Conservation (phyloP, 2,888 invertebrate species). For the Drosophila merina region DNA sequence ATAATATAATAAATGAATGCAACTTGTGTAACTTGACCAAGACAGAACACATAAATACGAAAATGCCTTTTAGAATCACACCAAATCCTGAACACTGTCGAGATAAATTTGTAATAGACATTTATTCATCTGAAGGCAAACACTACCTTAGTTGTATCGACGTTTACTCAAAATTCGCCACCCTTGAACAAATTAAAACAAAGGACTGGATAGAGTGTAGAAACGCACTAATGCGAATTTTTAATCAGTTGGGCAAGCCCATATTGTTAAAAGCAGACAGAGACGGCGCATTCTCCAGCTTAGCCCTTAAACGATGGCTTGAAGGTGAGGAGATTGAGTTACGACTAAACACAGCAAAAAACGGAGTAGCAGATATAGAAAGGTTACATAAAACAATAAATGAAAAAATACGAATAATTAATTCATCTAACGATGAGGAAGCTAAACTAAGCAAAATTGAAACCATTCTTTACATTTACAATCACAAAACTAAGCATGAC, state of each 20-base stretch:
- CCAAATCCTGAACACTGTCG: too few species aligned
- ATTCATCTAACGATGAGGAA: too few species aligned
- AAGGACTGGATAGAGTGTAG: conserved; percentile 9
- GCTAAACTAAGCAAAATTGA: too few species aligned
- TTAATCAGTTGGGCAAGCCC: too few species aligned
- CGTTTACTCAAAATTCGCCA: conserved; percentile 12
- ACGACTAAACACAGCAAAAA: conserved; percentile 4
- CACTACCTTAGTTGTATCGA: conserved; percentile 22
- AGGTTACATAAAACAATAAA: neutral
- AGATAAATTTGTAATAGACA: too few species aligned
- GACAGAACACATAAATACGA: too few species aligned
- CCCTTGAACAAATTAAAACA: conserved; percentile 9
- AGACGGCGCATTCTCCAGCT: conserved; percentile 3
- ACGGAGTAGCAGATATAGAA: conserved; percentile 1
- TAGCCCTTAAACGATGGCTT: conserved; percentile 5
- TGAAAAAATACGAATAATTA: too few species aligned
- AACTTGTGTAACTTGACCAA: too few species aligned
- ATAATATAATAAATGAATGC: conserved; percentile 22
- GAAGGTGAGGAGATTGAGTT: neutral
- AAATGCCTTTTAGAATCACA: too few species aligned
- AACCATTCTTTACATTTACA: too few species aligned
- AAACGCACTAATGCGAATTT: neutral
- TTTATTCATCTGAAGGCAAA: conserved; percentile 12
- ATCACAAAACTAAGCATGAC: too few species aligned
- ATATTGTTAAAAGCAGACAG: conserved; percentile 6